These are phyloP conservation scores for Glossosoma conforme DNA, from an alignment of 1,140 invertebrate genomes.

Conservation along the genomic window DNA sequence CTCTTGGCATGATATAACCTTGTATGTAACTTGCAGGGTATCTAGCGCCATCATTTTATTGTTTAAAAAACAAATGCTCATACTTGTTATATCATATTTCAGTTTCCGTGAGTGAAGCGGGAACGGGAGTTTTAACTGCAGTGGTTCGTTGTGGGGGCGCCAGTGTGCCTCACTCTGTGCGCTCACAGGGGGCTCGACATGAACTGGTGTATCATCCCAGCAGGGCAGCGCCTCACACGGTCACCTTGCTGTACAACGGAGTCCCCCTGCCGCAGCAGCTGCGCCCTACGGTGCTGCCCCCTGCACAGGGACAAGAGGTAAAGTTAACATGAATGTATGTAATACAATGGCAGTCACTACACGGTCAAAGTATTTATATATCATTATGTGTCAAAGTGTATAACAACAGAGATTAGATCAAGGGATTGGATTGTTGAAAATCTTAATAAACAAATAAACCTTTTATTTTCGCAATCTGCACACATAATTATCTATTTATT, in stretches of 20 bases:
- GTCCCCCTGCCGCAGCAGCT: constrained; percentile 57
- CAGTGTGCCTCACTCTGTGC: constrained; percentile 73
- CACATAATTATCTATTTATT: too few relatives aligned
- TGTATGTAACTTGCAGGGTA: too few relatives aligned
- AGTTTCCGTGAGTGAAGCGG: constrained; percentile 68
- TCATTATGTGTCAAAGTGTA: too few relatives aligned
- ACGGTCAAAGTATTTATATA: too few relatives aligned
- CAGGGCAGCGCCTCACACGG: constrained; percentile 72
- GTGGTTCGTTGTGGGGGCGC: constrained; percentile 72
- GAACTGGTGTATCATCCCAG: constrained; percentile 84
- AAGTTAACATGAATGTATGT: too few relatives aligned
- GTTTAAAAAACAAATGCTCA: too few relatives aligned
- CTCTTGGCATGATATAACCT: too few relatives aligned
- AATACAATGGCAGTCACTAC: too few relatives aligned
- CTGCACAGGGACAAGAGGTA: constrained; percentile 63
- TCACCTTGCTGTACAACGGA: constrained; percentile 75
- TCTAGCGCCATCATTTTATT: too few relatives aligned
- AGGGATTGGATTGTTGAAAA: too few relatives aligned
- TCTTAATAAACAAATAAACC: constrained; percentile 1
- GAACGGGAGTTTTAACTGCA: constrained; percentile 75
- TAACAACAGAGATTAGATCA: too few relatives aligned
- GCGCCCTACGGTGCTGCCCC: constrained; percentile 50
- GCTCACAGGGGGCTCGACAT: constrained; percentile 65
- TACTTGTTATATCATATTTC: constrained; percentile 34
- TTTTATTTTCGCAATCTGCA: too few relatives aligned